Base-by-base conservation (phyloP, 2,888 invertebrate species). In the Drosophila paramelanica region DNA sequence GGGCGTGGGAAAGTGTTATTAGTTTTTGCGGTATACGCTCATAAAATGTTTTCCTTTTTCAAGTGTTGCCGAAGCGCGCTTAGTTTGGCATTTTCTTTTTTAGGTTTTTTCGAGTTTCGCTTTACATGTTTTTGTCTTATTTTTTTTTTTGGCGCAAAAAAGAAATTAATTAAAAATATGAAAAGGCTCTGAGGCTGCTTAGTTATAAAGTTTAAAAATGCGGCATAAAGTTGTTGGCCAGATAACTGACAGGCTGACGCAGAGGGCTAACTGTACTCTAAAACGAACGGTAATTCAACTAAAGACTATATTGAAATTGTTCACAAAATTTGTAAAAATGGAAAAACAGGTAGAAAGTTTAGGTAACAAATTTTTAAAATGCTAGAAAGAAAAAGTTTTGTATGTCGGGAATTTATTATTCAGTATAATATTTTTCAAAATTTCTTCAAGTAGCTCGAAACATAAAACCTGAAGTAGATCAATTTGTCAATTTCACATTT, bases 101-200 rank as follows among this genome's bases (percentile, higher is more conserved):
- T 39, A 36, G 11, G 20, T 55, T 58, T 46, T 70, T 42, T 59
- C 41, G 31, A 27, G 36, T 43, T 49, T 61, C 52, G 27, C 50
- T 53, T 59, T 59, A 43, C 38, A 55, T 31, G 36, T 61, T 73
- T 67, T 45, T 42, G 10, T 31, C 27, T 27, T 46, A 58, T 43
- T 39, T 45, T 39, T 45, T 58, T 57, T 50, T 62, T 52, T 36
- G 47, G 41, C 50, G 65, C 59, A 73, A 59, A 61, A 64, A 65
- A 56, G 77, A 72, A 80, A 83, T 83, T 86, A 83, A 83, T 83
- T 83, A 83, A 81, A 83, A 86, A 81, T 83, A 72, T 79, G 64
- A 77, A 79, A 79, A 76, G 57, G 64, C 77, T 66, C 59, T 68
- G 47, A 61, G 69, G 52, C 65, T 68, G 71, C 71, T 78, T 78